A percentile compares a stretch with the other conserved stretches of the same genome.
phyloP scores from a whole-genome alignment of 1,140 invertebrate genomes.

The Drosophila sp. region DNA sequence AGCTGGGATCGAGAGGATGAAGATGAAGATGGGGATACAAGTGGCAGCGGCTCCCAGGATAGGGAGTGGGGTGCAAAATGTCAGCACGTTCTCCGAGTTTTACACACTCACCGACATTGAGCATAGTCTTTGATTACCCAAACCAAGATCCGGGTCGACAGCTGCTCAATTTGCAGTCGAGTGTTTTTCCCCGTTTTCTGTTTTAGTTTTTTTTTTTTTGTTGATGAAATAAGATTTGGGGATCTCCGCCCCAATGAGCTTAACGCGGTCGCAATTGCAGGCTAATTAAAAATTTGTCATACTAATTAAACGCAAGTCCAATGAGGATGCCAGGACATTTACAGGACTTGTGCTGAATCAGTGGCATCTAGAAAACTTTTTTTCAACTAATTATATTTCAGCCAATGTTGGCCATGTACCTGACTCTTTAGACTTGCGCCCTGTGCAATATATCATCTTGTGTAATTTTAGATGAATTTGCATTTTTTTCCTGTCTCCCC shows the following conservation, averaged over 20 bases:
- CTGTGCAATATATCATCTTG: constrained; percentile 58
- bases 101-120: constrained; percentile 78
- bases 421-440: constrained; percentile 30
- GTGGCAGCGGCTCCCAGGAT: constrained; percentile 17
- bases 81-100: constrained; percentile 68
- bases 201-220: constrained; percentile 61
- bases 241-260: constrained; percentile 29
- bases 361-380: constrained; percentile 42
- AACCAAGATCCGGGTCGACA: constrained; percentile 53
- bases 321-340: constrained; percentile 40
- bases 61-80: constrained; percentile 46
- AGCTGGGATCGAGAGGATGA: constrained; percentile 44
- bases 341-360: constrained; percentile 59
- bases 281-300: constrained; percentile 81
- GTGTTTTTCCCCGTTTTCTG: constrained; percentile 30
- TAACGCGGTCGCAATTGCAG: constrained; percentile 66
- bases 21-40: neutral
- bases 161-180: constrained; percentile 66
- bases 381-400: constrained; percentile 62
- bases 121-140: constrained; percentile 74
- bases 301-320: constrained; percentile 73
- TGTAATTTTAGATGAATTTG: constrained; percentile 69
- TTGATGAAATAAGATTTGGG: constrained; percentile 71
- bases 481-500: constrained; percentile 47
- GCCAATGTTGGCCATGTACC: constrained; percentile 50